Evolutionary conservation across 2,888 invertebrate species (phyloP), one percentile per base, ranked within the genome.

Genomic region (Pyrrhosoma nymphula): DNA sequence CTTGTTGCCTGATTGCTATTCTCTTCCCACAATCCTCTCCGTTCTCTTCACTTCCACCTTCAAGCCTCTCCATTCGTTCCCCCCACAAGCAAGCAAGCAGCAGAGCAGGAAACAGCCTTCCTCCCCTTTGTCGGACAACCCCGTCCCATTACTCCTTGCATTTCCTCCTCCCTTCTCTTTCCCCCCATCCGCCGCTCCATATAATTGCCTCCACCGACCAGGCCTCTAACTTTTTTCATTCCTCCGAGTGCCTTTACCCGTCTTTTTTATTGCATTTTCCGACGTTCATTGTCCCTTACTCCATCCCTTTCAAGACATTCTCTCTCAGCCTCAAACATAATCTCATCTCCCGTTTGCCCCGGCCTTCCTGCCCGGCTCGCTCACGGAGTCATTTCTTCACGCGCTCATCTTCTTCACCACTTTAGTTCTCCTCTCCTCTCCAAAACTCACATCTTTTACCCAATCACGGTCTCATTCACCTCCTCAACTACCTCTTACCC

Each of bases 191-290:
- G n/a, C 90, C 90, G 23, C 90, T 91, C 60, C n/a, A 93, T 93
- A 69, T 93, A 93, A 93, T 93, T 93, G 93, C 93, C 56, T 93
- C 93, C 69, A 23, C 56, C 75, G 47, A 39, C 91, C 1, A 60
- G 18, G 69, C 23, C 82, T 39, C 69, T 89, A 23, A 2, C 56
- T 89, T 89, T 89, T 89, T 69, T 93, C 93, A 93, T 93, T 69
- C 93, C 93, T 47, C 55, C 39, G 69, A 93, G 93, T 93, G 69
- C 93, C 93, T 93, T 93, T 75, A 93, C 93, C 93, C 69, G 12
- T 82, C 93, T 93, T 93, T 93, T 75, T 93, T 93, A 93, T 47
- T 23, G 63, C 93, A 47, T 75, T 69, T 47, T 23, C 39, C n/a
- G 93, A 93, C 93, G 93, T 93, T 93, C 93, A 69, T 93, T 93